Evolutionary conservation across 2,888 invertebrate genomes (phyloP), one percentile per base, ranked within the genome.

Genomic region (Drosophila borealis): DNA sequence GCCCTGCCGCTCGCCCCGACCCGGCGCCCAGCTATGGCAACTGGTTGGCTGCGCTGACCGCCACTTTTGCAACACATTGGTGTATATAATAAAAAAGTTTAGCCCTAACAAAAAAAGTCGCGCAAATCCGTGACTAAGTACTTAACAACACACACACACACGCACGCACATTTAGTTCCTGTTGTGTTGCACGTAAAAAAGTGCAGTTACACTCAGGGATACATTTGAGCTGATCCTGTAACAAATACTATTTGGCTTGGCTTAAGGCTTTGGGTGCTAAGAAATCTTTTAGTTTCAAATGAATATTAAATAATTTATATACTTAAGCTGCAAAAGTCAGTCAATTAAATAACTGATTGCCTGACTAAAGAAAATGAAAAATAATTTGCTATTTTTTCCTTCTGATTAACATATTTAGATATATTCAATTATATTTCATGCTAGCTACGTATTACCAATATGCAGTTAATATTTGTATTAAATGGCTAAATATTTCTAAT

Each of bases 21-120:
- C 19, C 14, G 14, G 54, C 56, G 49, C 29, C 42, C 48, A 57
- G 36, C 51, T 56, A 70, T 4, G 61, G 64, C 57, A 62, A 46
- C 61, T 59, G 65, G 59, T 48, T 62, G 70, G 59, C 63, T 66
- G 56, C 67, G 54, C 75, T 71, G 60, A 75, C 75, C 75, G 71
- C 76, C 76, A 75, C 71, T 75, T 75, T 67, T 56, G 60, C 67
- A 61, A 44, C 75, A 50, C 60, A 56, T 62, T 51, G 17, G 39
- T 17, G 17, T 51, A 48, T 21, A 44, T 39, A 55, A n/a, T 44
- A 73, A 69, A 69, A 71, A 69, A 70, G 44, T 44, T 61, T 44
- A 19, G 54, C 65, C 55, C 19, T 17, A 17, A 17, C 17, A 11
- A 51, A 74, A 74, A 34, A 34, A 33, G 50, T 46, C 56, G 41